Percentiles rank a stretch among this genome's conserved stretches.
These are phyloP conservation scores for Apamea crenata DNA, from an alignment of 2,888 invertebrate genomes.

Conservation along the genomic window DNA sequence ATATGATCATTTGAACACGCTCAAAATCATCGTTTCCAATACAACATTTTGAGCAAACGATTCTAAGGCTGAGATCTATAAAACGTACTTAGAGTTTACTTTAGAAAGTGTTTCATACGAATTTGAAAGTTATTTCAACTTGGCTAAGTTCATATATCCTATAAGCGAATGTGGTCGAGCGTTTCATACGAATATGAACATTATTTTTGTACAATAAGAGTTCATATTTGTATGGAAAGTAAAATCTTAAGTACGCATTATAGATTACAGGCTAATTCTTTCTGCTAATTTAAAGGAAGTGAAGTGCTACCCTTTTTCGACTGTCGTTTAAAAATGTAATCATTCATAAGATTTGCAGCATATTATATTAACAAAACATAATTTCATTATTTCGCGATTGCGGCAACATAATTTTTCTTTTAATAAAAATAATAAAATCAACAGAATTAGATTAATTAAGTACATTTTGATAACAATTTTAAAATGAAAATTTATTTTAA, in stretches of 20 bases:
- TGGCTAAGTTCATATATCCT: background rate
- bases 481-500: conserved; percentile 46
- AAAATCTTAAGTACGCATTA: background rate
- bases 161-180: background rate
- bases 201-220: background rate
- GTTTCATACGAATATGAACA: conserved; percentile 2
- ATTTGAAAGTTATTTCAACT: background rate
- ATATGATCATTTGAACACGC: conserved; percentile 72
- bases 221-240: conserved; percentile 6
- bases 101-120: conserved; percentile 1
- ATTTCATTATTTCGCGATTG: conserved; percentile 52
- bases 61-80: conserved; percentile 24
- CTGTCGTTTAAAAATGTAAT: conserved; percentile 56
- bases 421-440: conserved; percentile 73
- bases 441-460: conserved; percentile 79
- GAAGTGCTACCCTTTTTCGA: conserved; percentile 73
- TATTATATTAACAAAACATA: conserved; percentile 64
- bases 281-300: conserved; percentile 70
- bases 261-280: conserved; percentile 34
- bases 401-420: conserved; percentile 71
- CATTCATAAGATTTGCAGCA: conserved; percentile 80
- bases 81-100: conserved; percentile 2
- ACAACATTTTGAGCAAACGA: conserved; percentile 72
- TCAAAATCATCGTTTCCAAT: conserved; percentile 63
- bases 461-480: conserved; percentile 70